These are phyloP conservation scores for Chiloscyllium punctatum DNA, from an alignment of 2,797 vertebrate species.

Conservation along the genomic window DNA sequence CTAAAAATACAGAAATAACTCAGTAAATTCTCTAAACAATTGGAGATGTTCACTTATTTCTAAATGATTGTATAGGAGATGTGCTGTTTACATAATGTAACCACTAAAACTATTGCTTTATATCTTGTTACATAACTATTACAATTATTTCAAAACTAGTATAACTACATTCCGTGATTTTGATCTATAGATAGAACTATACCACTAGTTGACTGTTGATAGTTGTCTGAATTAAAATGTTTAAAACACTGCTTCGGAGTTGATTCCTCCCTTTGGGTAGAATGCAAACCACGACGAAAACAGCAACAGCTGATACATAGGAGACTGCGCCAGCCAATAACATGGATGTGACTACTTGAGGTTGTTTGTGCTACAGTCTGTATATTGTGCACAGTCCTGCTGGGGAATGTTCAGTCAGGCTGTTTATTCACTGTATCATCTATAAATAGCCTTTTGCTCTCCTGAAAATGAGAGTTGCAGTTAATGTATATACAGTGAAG, in stretches of 20 bases:
- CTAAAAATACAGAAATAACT: not conserved
- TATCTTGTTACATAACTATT: not conserved
- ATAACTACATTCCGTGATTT: not conserved
- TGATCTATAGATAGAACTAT: not conserved
- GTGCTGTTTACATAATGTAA: not conserved
- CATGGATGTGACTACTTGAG: conserved; percentile 16
- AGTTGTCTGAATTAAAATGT: not conserved
- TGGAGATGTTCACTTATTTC: not conserved
- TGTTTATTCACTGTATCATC: conserved; percentile 42
- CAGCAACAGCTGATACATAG: not conserved
- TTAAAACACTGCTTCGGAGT: not conserved
- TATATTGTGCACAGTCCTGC: not conserved
- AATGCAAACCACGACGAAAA: not conserved
- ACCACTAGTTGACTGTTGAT: not conserved
- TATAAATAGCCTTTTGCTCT: conserved; percentile 20
- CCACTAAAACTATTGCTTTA: not conserved
- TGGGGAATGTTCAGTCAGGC: conserved; percentile 39
- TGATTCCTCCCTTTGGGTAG: not conserved
- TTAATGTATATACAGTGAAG: not conserved
- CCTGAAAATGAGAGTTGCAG: conserved; percentile 32
- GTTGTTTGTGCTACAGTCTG: not conserved
- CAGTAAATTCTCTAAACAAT: not conserved
- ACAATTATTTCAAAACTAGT: not conserved
- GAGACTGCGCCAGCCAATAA: not conserved
- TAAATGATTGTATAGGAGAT: not conserved